These are phyloP conservation scores for Percopsis transmontana DNA, from an alignment of 2,113 vertebrate genomes.

Conservation along the genomic window DNA sequence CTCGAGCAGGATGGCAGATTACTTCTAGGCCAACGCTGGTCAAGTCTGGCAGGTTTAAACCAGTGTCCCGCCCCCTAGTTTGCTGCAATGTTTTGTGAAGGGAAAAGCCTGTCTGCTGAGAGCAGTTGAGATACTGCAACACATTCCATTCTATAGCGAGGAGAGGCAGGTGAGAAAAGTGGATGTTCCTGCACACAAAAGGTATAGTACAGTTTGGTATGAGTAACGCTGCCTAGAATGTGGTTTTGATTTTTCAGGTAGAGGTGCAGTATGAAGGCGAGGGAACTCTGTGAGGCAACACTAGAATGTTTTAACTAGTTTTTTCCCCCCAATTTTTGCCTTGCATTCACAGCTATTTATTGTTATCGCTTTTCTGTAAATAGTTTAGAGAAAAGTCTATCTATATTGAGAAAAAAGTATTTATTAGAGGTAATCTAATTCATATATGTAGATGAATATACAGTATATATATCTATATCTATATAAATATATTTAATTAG, in stretches of 20 bases:
- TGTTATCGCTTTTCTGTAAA: constrained; percentile 78
- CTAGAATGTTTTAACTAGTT: background rate
- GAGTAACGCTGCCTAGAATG: constrained; percentile 8
- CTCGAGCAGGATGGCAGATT: constrained; percentile 16
- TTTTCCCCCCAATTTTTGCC: constrained; percentile 33
- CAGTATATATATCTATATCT: constrained; percentile 53
- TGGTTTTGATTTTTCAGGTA: constrained; percentile 22
- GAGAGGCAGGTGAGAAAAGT: constrained; percentile 36
- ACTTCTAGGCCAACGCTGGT: constrained; percentile 37
- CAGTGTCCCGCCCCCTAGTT: constrained; percentile 42
- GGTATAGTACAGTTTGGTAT: constrained; percentile 11
- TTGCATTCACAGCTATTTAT: constrained; percentile 70
- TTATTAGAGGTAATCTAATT: constrained; percentile 78
- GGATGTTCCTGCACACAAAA: constrained; percentile 35
- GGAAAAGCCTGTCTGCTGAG: constrained; percentile 19
- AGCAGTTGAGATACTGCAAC: constrained; percentile 47
- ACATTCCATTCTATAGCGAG: constrained; percentile 71
- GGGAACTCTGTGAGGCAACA: too few relatives aligned
- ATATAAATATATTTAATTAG: constrained; percentile 73
- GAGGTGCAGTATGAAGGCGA: background rate
- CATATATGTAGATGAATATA: constrained; percentile 71
- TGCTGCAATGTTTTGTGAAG: constrained; percentile 28
- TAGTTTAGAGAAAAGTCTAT: constrained; percentile 77
- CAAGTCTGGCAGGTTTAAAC: constrained; percentile 38
- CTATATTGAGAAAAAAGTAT: constrained; percentile 78